Evolutionary conservation across 92 coral and sea anemone genomes (phyloP).

Genomic region (Actinernus sp.): DNA sequence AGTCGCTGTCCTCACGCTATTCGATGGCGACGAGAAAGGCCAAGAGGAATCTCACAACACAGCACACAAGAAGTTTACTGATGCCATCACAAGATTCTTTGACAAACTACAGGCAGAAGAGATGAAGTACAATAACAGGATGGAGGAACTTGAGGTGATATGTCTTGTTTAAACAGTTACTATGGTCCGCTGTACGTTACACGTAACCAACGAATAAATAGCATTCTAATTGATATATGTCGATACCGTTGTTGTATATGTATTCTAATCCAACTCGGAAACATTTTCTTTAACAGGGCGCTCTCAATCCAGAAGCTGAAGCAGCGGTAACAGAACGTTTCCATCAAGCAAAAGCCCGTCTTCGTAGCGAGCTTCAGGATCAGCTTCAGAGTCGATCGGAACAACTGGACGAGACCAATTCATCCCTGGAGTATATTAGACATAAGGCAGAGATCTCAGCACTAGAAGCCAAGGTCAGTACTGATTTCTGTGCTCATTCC

Average conservation of each 20-base stretch:
- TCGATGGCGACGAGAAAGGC: constrained; percentile 78
- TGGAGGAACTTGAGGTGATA: constrained; percentile 97
- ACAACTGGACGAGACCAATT: constrained; percentile 91
- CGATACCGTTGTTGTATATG: too few relatives aligned
- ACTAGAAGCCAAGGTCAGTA: constrained; percentile 90
- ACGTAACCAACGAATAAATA: background rate
- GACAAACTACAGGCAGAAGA: constrained; percentile 94
- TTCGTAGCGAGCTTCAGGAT: constrained; percentile 91
- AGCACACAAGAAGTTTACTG: constrained; percentile 91
- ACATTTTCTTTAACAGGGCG: constrained; percentile 68
- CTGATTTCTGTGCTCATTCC: background rate
- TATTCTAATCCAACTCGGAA: too few relatives aligned
- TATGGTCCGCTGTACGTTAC: background rate
- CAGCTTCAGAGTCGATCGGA: constrained; percentile 96
- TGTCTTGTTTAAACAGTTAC: background rate
- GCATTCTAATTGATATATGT: background rate
- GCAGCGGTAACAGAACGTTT: constrained; percentile 94
- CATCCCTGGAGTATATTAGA: constrained; percentile 89
- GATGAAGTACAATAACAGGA: constrained; percentile 86
- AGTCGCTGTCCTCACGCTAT: constrained; percentile 88
- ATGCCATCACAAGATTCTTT: constrained; percentile 89
- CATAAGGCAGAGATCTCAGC: constrained; percentile 93
- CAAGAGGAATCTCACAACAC: constrained; percentile 82
- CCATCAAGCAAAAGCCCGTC: constrained; percentile 88
- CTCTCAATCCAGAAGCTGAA: constrained; percentile 97